A percentile compares a stretch with the other conserved stretches of the same genome.
phyloP scores from a whole-genome alignment of 2,113 vertebrate species.

The Astur gentilis region DNA sequence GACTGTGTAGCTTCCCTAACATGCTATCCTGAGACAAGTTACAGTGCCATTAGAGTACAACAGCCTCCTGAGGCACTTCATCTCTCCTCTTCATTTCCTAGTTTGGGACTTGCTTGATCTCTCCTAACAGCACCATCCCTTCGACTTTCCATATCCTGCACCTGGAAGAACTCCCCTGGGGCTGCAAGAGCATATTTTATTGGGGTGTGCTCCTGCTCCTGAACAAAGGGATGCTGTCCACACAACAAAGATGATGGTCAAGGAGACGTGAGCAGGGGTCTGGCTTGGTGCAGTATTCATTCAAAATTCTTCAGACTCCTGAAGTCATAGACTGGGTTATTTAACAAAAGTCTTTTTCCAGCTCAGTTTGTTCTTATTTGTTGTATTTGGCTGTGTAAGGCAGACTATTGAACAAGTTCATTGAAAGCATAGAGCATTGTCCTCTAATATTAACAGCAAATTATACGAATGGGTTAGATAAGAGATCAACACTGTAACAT shows the following conservation, averaged over 20 bases:
- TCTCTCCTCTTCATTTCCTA: neutral
- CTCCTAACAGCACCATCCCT: neutral
- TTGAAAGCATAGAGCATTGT: neutral
- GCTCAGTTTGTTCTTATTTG: neutral
- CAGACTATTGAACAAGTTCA: neutral
- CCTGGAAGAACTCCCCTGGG: accelerated
- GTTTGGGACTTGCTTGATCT: neutral
- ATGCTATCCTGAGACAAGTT: neutral
- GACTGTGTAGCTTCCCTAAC: neutral
- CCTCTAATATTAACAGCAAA: neutral
- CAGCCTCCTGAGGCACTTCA: neutral
- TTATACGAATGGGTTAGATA: neutral
- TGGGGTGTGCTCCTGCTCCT: neutral
- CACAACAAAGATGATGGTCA: neutral
- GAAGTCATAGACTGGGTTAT: neutral
- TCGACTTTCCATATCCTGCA: neutral
- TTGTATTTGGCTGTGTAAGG: neutral
- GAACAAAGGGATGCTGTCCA: neutral
- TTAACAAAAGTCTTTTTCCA: neutral
- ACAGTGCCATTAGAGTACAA: neutral
- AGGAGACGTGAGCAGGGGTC: neutral
- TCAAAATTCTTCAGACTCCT: neutral
- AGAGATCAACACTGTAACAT: neutral
- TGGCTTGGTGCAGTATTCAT: neutral
- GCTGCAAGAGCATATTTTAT: neutral